Conservation (phyloP, 1,140 invertebrate genomes). For the Neodiprion lecontei region DNA sequence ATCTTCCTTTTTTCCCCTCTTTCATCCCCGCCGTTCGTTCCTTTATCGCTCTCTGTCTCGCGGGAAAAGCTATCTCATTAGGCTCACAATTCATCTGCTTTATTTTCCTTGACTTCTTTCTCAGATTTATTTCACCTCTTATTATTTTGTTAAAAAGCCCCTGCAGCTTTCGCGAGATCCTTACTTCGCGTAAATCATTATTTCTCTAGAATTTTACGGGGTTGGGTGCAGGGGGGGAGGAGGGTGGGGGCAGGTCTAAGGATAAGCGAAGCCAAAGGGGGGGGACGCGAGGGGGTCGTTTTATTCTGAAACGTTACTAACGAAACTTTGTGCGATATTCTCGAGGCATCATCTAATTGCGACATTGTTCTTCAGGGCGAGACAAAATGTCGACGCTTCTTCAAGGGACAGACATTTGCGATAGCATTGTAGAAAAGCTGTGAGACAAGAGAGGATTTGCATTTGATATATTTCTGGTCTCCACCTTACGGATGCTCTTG, state of each 20-base stretch:
- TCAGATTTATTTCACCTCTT: conserved; percentile 5
- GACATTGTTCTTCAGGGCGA: background rate
- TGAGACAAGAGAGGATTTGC: background rate
- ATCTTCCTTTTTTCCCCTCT: background rate
- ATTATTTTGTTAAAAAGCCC: background rate
- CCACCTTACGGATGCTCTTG: no score
- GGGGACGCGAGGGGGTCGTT: no score
- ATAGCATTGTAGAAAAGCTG: background rate
- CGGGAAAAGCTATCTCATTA: background rate
- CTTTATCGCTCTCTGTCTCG: background rate
- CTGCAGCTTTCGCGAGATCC: background rate
- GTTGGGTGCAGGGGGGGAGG: no score
- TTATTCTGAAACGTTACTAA: no score
- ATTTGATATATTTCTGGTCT: no score
- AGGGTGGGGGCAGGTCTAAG: background rate
- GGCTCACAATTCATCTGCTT: conserved; percentile 7
- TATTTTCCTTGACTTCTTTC: conserved; percentile 7
- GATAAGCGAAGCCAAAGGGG: background rate
- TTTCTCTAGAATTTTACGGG: background rate
- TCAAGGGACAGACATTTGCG: background rate
- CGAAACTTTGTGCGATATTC: no score
- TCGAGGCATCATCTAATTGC: background rate
- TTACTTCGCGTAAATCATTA: background rate
- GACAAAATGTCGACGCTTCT: background rate
- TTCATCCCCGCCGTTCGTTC: background rate